A percentile compares a stretch with the other conserved stretches of the same genome.
These are phyloP conservation scores for Tetranychus piercei DNA, from an alignment of 2,888 invertebrate genomes.

Conservation along the genomic window DNA sequence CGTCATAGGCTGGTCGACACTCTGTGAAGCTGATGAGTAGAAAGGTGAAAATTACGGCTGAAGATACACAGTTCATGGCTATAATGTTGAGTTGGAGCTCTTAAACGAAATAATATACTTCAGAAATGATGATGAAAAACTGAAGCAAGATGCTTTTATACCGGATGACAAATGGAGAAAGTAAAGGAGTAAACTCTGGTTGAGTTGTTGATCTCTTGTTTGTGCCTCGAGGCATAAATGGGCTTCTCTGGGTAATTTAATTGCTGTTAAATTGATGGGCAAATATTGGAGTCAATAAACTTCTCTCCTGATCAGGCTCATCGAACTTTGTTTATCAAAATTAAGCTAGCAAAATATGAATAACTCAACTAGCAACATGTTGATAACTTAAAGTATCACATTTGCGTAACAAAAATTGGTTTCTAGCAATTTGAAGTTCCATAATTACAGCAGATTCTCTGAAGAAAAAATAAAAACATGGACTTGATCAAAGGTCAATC, in stretches of 20 bases:
- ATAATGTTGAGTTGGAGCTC: neutral
- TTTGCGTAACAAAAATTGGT: no score
- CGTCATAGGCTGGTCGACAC: neutral
- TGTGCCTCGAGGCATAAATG: neutral
- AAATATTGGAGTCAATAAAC: neutral
- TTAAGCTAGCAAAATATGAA: no score
- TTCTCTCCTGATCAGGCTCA: neutral
- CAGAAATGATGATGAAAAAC: neutral
- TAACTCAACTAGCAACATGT: no score
- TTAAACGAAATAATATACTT: neutral
- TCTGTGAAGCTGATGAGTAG: neutral
- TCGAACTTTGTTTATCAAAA: neutral
- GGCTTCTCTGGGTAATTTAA: neutral
- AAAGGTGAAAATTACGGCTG: neutral
- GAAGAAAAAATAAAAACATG: no score
- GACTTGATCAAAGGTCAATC: no score
- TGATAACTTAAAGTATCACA: no score
- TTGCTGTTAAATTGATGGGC: neutral
- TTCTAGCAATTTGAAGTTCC: no score
- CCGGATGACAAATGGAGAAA: neutral
- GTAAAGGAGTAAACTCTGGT: neutral
- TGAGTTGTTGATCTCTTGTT: neutral
- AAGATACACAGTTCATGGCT: neutral
- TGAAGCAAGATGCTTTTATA: neutral
- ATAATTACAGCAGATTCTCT: no score